Conservation (phyloP, 2,888 invertebrate species). For the Amphipyra berbera region DNA sequence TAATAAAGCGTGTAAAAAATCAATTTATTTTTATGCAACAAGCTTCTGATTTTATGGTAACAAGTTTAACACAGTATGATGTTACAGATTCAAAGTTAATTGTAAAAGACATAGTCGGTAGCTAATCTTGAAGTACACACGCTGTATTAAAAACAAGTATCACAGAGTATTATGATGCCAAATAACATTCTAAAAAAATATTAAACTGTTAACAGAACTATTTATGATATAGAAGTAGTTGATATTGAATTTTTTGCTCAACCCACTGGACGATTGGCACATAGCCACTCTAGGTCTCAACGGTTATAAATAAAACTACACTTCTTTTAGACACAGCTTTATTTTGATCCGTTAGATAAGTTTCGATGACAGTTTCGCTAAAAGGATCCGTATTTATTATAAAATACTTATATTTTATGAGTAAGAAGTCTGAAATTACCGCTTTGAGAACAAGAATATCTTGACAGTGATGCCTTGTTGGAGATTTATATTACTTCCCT, state of each 20-base stretch:
- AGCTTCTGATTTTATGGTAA: too few relatives aligned
- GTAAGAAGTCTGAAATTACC: neutral
- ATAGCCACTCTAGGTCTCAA: constrained; percentile 35
- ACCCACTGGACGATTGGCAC: constrained; percentile 40
- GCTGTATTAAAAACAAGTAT: too few relatives aligned
- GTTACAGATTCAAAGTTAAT: too few relatives aligned
- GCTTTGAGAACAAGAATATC: neutral
- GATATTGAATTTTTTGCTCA: constrained; percentile 43
- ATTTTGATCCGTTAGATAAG: constrained; percentile 61
- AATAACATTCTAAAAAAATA: constrained; percentile 21
- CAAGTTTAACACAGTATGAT: too few relatives aligned
- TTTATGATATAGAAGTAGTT: constrained; percentile 41
- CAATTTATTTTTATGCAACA: too few relatives aligned
- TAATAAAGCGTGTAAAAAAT: too few relatives aligned
- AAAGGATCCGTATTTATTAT: constrained; percentile 8
- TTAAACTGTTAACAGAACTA: constrained; percentile 20
- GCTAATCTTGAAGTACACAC: too few relatives aligned
- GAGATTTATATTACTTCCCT: too few relatives aligned
- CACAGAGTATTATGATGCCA: neutral
- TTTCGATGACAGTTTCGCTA: constrained; percentile 47
- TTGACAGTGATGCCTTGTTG: neutral
- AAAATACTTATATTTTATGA: neutral
- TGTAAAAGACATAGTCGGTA: too few relatives aligned
- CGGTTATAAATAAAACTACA: constrained; percentile 48
- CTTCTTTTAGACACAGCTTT: constrained; percentile 63